These are phyloP conservation scores for Macaria notata DNA, from an alignment of 2,888 invertebrate genomes.

Conservation along the genomic window DNA sequence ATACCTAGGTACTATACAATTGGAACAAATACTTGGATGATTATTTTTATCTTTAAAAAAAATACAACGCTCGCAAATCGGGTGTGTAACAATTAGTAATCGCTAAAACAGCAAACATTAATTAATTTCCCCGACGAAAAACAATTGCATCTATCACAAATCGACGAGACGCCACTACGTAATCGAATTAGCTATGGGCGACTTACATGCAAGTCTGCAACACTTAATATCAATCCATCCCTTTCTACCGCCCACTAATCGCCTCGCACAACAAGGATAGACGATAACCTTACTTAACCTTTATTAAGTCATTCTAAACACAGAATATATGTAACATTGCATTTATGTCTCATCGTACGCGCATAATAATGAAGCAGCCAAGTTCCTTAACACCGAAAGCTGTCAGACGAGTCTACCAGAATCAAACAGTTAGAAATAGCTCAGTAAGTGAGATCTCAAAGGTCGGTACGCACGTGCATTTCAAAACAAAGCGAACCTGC, in stretches of 20 bases:
- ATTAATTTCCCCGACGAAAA: no score
- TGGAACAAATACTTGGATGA: no score
- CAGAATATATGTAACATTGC: not conserved
- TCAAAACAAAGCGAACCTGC: conserved; percentile 52
- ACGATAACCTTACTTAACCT: conserved; percentile 14
- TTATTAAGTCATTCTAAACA: not conserved
- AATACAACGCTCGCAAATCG: no score
- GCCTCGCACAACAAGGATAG: conserved; percentile 19
- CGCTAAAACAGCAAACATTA: no score
- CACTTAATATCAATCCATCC: conserved; percentile 1
- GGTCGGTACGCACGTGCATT: conserved; percentile 4
- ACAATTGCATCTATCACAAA: no score
- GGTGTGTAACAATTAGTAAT: no score
- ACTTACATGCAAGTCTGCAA: no score
- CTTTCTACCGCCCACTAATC: conserved; percentile 1
- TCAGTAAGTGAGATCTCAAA: not conserved
- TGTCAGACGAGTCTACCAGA: not conserved
- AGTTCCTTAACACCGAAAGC: conserved; percentile 2
- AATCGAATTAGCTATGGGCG: no score
- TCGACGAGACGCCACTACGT: no score
- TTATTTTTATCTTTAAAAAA: no score
- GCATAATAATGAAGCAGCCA: not conserved
- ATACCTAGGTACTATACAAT: no score
- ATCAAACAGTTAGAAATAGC: not conserved
- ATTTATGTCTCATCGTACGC: conserved; percentile 3